These are phyloP conservation scores for Varecia variegata DNA, from an alignment of 2,797 vertebrate species.

Conservation along the genomic window DNA sequence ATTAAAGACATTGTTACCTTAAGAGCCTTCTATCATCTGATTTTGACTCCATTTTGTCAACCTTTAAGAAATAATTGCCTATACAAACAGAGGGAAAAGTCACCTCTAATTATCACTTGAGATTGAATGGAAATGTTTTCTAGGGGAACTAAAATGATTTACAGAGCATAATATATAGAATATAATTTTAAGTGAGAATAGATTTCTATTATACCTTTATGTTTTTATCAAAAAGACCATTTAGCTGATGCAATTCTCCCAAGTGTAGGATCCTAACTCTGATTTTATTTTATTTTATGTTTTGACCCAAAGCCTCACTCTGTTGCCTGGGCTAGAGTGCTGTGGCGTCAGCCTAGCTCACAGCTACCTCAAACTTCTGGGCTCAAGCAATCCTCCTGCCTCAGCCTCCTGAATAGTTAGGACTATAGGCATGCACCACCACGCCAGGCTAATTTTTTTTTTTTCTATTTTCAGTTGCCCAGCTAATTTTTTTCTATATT, in stretches of 20 bases:
- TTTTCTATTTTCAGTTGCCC: too few relatives aligned
- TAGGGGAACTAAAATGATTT: neutral
- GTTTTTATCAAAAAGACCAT: constrained; percentile 1
- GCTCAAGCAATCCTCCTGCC: too few relatives aligned
- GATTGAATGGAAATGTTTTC: neutral
- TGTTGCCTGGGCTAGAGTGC: too few relatives aligned
- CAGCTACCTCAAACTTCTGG: too few relatives aligned
- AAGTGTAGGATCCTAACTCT: neutral
- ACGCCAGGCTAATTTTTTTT: too few relatives aligned
- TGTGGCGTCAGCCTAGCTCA: too few relatives aligned
- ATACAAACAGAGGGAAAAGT: neutral
- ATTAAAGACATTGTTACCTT: neutral
- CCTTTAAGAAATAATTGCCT: neutral
- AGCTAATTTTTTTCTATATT: too few relatives aligned
- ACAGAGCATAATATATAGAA: neutral
- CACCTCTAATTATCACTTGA: neutral
- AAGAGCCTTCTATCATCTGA: neutral
- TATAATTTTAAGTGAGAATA: constrained; percentile 24
- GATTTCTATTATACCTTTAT: neutral
- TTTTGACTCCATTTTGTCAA: neutral
- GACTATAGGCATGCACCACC: too few relatives aligned
- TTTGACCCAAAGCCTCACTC: too few relatives aligned
- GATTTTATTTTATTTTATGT: neutral
- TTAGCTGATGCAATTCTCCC: neutral
- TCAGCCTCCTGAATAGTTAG: too few relatives aligned